These are phyloP conservation scores for Trichosurus vulpecula DNA, from an alignment of 2,797 vertebrate species.

Conservation along the genomic window DNA sequence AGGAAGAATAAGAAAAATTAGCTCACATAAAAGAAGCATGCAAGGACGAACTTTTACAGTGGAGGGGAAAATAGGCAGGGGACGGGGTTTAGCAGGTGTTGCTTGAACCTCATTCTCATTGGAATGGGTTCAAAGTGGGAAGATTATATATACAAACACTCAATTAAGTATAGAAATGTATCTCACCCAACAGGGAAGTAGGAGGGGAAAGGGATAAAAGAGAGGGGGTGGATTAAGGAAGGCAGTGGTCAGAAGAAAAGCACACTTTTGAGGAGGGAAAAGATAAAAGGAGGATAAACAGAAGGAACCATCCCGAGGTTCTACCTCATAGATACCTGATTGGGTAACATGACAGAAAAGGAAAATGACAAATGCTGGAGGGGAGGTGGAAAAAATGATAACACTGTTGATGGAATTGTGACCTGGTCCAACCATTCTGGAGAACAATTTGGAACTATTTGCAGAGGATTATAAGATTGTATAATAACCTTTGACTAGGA, in stretches of 20 bases:
- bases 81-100: no score
- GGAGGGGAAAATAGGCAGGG: neutral
- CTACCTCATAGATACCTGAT: neutral
- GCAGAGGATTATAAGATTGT: neutral
- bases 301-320: neutral
- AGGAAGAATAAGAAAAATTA: no score
- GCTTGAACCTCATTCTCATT: no score
- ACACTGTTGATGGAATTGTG: neutral
- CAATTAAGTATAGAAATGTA: neutral
- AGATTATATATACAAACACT: neutral
- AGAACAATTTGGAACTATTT: neutral
- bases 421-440: neutral
- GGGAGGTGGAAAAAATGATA: neutral
- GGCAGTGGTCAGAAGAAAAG: neutral
- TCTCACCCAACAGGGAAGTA: neutral
- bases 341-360: neutral
- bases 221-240: neutral
- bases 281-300: neutral
- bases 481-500: neutral
- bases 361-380: neutral
- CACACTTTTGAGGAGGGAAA: neutral
- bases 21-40: no score
- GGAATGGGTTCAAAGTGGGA: neutral
- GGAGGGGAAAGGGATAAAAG: neutral
- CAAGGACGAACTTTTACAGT: neutral